Base-by-base conservation (phyloP, 2,113 vertebrate species). In the Camelus bactrianus region DNA sequence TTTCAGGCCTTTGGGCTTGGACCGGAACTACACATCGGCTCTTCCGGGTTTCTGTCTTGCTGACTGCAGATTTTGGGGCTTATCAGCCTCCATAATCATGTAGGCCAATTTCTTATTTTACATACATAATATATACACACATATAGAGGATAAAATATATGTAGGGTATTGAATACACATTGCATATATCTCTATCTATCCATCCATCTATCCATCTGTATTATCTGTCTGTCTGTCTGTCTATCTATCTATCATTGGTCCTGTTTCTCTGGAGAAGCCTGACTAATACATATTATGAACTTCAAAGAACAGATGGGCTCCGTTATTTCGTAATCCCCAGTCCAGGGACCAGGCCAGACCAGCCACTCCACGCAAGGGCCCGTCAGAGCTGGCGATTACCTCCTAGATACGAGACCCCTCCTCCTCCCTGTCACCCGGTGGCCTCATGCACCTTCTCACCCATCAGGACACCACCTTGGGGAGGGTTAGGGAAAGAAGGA, bases 221-320 rank as follows among this genome's bases (percentile, higher is more conserved):
- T 42, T 42, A 42, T 42, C 38, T 42, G 5, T 42, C 38, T 42
- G 5, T 42, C 38, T 42, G 38, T 42, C 38, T 42, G 38, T 48
- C 15, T 42, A 1, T n/a, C 6, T 35, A 72, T 6, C 26, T 46
- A 70, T 70, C 1, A 17, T 69, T 24, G 14, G 17, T n/a, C 73
- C 88, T 85, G 42, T 85, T 93, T 89, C 46, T 80, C 26, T 85
- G 76, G 60, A 89, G 65, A 93, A 79, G 15, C 5, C 70, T 83
- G 88, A 67, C 11, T 77, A 89, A 64, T 58, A 58, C 1, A 69
- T 70, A 69, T 20, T 48, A 67, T 38, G 24, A 75, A 19, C 11
- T 50, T 15, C 46, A 84, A 69, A 13, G 65, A 97, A 95, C 72
- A 81, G 32, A 38, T 22, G 8, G 22, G 13, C 50, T 46, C 54